These are phyloP conservation scores for Montipora sp. DNA, from an alignment of 64 coral and sea anemone genomes.

Conservation along the genomic window DNA sequence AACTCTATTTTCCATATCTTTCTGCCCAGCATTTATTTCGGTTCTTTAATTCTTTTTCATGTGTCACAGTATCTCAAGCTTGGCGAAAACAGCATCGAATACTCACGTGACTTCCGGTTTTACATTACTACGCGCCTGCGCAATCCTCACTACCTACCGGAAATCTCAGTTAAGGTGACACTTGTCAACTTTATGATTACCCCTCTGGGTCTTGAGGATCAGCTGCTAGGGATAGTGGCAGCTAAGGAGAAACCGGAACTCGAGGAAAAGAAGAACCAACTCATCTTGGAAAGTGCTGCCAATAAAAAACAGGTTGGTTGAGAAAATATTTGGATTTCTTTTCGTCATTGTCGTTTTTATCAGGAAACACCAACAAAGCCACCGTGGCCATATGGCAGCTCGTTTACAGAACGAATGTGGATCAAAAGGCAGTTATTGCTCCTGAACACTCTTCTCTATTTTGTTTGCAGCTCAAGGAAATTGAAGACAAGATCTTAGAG, in stretches of 20 bases:
- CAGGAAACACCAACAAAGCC: too few species aligned
- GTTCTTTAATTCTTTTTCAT: not conserved
- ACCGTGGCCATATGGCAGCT: too few species aligned
- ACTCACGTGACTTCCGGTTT: slow-evolving; percentile 97
- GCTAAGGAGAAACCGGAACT: slow-evolving; percentile 98
- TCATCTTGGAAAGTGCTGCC: slow-evolving; percentile 93
- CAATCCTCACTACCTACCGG: slow-evolving; percentile 98
- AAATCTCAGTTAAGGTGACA: slow-evolving; percentile 98
- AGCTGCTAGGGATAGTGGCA: slow-evolving; percentile 96
- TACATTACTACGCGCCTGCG: slow-evolving; percentile 98
- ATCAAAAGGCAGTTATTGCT: not conserved
- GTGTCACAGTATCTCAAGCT: slow-evolving; percentile 87
- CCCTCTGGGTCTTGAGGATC: slow-evolving; percentile 95
- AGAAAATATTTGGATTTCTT: too few species aligned
- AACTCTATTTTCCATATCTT: not conserved
- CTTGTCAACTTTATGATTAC: slow-evolving; percentile 99
- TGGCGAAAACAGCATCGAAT: slow-evolving; percentile 98
- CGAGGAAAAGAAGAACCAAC: slow-evolving; percentile 96
- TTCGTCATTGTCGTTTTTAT: too few species aligned
- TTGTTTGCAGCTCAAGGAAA: slow-evolving; percentile 93
- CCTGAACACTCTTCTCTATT: not conserved
- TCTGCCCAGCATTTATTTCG: not conserved
- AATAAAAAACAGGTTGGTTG: slow-evolving; percentile 97
- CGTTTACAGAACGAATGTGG: not conserved
- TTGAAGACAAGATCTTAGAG: slow-evolving; percentile 96